Conservation (phyloP, 1,140 invertebrate genomes). For the Meloidogyne hapla region DNA sequence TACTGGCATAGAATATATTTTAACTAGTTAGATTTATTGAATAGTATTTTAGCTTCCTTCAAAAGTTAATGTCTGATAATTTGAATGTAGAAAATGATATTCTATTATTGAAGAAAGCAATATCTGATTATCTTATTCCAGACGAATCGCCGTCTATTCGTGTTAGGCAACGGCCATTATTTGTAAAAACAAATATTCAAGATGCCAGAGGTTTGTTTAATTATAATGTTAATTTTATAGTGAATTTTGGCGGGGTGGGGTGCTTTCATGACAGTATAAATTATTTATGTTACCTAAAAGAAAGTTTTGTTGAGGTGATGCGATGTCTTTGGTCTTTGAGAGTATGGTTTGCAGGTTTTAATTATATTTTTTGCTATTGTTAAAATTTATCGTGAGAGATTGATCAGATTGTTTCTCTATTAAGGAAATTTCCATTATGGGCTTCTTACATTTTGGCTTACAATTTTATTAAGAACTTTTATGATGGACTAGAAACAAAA, state of each 20-base stretch:
- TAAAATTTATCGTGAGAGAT: too few relatives aligned
- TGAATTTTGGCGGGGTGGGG: too few relatives aligned
- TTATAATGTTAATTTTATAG: too few relatives aligned
- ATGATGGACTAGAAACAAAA: slow-evolving; percentile 7
- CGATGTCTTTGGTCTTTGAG: slow-evolving; percentile 11
- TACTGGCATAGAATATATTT: too few relatives aligned
- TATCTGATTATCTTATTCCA: neutral
- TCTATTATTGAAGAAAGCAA: neutral
- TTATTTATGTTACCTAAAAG: neutral
- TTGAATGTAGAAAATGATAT: neutral
- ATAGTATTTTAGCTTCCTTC: neutral
- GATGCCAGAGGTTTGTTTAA: neutral
- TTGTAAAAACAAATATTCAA: neutral
- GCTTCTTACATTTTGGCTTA: slow-evolving; percentile 16
- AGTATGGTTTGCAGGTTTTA: slow-evolving; percentile 13
- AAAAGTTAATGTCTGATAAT: neutral
- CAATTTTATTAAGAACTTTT: slow-evolving; percentile 21
- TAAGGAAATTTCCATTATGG: slow-evolving; percentile 28
- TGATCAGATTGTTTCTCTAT: too few relatives aligned
- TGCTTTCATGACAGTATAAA: too few relatives aligned
- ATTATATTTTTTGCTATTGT: neutral
- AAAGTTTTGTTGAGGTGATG: neutral
- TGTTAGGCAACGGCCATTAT: neutral
- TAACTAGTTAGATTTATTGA: too few relatives aligned
- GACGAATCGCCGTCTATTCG: neutral